phyloP scores from a whole-genome alignment of 2,888 invertebrate species.

The Ichneumoninae sp. region DNA sequence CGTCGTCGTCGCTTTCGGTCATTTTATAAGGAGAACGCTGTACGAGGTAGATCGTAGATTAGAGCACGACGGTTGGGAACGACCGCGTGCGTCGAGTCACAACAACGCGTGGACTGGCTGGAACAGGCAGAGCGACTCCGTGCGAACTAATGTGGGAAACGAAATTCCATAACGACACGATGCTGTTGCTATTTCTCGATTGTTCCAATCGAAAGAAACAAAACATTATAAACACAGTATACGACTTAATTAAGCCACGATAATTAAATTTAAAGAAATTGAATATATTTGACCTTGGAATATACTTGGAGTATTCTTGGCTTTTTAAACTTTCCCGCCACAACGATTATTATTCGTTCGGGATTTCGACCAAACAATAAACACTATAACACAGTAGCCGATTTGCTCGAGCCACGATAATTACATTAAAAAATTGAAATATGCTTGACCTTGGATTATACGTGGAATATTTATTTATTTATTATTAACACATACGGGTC shows the following conservation, averaged over 20 bases:
- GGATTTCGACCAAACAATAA: too few relatives aligned
- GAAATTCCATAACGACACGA: neutral
- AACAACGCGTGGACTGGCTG: constrained; percentile 2
- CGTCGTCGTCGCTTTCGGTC: constrained; percentile 85
- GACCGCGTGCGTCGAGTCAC: constrained; percentile 26
- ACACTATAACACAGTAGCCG: too few relatives aligned
- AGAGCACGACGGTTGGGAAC: neutral
- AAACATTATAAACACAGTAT: neutral
- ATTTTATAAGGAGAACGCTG: constrained; percentile 59
- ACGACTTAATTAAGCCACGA: neutral
- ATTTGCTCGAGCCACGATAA: too few relatives aligned
- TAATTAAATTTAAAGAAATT: neutral
- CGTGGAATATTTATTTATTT: too few relatives aligned
- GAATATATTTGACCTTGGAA: too few relatives aligned
- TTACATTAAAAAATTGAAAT: too few relatives aligned
- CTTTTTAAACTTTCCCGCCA: too few relatives aligned
- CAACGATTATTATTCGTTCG: neutral
- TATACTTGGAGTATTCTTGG: too few relatives aligned
- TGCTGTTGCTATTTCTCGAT: neutral
- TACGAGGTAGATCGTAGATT: neutral
- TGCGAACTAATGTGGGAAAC: neutral
- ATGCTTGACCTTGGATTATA: too few relatives aligned
- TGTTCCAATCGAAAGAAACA: neutral
- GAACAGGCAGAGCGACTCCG: constrained; percentile 5
- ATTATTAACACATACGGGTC: too few relatives aligned